These are phyloP conservation scores for Drosophila tani DNA, from an alignment of 1,140 invertebrate species.

Conservation along the genomic window DNA sequence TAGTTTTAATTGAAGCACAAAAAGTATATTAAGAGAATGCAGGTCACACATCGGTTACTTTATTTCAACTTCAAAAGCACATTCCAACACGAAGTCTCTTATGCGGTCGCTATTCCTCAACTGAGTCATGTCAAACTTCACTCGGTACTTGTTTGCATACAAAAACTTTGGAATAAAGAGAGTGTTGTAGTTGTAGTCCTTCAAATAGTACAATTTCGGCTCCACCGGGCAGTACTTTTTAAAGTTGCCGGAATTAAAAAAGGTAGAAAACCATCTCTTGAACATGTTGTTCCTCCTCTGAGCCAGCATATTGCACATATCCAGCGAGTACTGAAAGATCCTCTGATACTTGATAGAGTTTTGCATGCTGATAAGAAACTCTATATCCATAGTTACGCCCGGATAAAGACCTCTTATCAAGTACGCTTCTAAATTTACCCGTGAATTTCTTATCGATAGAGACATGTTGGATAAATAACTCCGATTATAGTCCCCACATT, in stretches of 20 bases:
- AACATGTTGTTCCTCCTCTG: constrained; percentile 51
- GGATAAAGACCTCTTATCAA: constrained; percentile 25
- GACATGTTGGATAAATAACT: constrained; percentile 54
- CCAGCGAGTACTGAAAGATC: constrained; percentile 55
- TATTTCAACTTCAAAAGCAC: constrained; percentile 40
- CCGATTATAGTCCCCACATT: constrained; percentile 32
- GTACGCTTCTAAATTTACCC: constrained; percentile 41
- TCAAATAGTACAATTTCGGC: constrained; percentile 36
- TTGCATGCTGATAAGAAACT: constrained; percentile 44
- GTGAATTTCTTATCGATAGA: constrained; percentile 9
- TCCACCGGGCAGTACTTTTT: constrained; percentile 38
- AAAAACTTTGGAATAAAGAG: constrained; percentile 49
- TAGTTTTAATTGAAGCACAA: constrained; percentile 23
- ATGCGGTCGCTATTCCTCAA: neutral
- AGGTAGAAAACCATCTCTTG: constrained; percentile 46
- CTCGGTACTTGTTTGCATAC: constrained; percentile 29
- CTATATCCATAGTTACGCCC: constrained; percentile 48
- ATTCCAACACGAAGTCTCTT: constrained; percentile 39
- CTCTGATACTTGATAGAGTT: constrained; percentile 47
- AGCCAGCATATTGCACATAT: constrained; percentile 56
- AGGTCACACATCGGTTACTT: constrained; percentile 25
- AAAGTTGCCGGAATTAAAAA: constrained; percentile 44
- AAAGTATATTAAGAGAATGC: neutral
- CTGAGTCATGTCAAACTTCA: constrained; percentile 36
- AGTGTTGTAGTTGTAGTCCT: constrained; percentile 42